Percentiles rank a stretch among this genome's conserved stretches.
phyloP scores from a whole-genome alignment of 2,797 vertebrate genomes.

The Scarus forsteni region DNA sequence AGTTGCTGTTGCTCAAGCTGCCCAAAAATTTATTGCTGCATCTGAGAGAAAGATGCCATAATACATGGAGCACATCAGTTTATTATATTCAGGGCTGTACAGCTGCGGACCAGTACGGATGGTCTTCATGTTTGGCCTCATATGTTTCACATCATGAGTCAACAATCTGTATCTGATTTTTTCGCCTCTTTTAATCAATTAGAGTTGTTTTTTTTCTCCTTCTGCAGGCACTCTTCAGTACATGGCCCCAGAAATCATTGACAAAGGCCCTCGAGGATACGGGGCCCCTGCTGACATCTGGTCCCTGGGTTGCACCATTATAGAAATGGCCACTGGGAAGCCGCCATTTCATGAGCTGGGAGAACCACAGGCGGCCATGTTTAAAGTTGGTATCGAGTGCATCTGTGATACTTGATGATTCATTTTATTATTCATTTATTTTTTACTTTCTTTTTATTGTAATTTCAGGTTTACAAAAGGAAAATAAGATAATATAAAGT shows the following conservation, averaged over 20 bases:
- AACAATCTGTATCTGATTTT: neutral
- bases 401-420: neutral
- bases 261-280: conserved; percentile 92
- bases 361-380: conserved; percentile 94
- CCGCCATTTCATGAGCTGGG: conserved; percentile 93
- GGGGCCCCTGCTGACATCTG: conserved; percentile 96
- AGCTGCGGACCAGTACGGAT: too few relatives aligned
- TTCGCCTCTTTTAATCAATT: neutral
- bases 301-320: conserved; percentile 94
- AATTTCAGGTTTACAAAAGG: too few relatives aligned
- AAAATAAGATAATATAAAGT: too few relatives aligned
- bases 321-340: conserved; percentile 95
- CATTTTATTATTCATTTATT: too few relatives aligned
- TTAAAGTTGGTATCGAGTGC: conserved; percentile 83
- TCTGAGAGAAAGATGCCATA: too few relatives aligned
- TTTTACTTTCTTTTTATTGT: too few relatives aligned
- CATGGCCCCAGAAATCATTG: conserved; percentile 96
- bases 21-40: too few relatives aligned
- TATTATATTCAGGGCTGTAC: too few relatives aligned
- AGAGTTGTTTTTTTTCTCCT: neutral
- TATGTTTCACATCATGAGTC: neutral
- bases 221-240: conserved; percentile 91
- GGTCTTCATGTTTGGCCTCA: too few relatives aligned
- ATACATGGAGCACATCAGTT: too few relatives aligned
- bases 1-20: too few relatives aligned